These are phyloP conservation scores for Muscicapa striata DNA, from an alignment of 2,797 vertebrate genomes.

Conservation along the genomic window DNA sequence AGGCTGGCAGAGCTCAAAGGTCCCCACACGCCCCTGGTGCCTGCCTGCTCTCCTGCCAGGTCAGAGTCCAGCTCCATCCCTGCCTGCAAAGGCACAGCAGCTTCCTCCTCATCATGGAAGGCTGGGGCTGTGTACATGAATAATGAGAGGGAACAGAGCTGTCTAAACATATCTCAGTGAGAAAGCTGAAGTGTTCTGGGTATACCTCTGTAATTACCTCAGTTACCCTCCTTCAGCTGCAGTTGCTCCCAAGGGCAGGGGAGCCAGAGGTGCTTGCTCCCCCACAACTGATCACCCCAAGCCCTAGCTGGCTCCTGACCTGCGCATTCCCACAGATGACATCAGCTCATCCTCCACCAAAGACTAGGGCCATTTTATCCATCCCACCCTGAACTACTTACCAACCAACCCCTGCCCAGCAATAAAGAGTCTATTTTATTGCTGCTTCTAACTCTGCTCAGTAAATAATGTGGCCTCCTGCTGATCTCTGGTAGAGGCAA, in stretches of 20 bases:
- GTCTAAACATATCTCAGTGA: neutral
- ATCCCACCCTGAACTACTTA: neutral
- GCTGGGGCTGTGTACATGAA: neutral
- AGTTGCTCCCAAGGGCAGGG: neutral
- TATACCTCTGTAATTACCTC: neutral
- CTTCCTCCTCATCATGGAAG: neutral
- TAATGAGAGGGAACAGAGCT: neutral
- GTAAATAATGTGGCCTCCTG: neutral
- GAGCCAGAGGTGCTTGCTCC: neutral
- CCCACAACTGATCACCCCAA: neutral
- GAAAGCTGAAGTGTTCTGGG: neutral
- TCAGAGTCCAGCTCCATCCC: slow-evolving; percentile 36
- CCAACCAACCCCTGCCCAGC: neutral
- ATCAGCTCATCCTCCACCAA: neutral
- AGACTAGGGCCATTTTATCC: neutral
- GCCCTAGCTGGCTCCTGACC: neutral
- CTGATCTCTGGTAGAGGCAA: neutral
- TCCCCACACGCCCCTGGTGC: neutral
- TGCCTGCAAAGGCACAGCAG: neutral
- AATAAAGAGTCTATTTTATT: neutral
- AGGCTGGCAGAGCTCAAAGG: slow-evolving; percentile 46
- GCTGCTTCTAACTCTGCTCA: neutral
- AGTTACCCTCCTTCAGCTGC: neutral
- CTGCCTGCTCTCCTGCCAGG: neutral
- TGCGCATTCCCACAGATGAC: neutral